A percentile compares a stretch with the other conserved stretches of the same genome.
Evolutionary conservation across 2,797 vertebrate species (phyloP).

Genomic region (Halcyon leucocephala): DNA sequence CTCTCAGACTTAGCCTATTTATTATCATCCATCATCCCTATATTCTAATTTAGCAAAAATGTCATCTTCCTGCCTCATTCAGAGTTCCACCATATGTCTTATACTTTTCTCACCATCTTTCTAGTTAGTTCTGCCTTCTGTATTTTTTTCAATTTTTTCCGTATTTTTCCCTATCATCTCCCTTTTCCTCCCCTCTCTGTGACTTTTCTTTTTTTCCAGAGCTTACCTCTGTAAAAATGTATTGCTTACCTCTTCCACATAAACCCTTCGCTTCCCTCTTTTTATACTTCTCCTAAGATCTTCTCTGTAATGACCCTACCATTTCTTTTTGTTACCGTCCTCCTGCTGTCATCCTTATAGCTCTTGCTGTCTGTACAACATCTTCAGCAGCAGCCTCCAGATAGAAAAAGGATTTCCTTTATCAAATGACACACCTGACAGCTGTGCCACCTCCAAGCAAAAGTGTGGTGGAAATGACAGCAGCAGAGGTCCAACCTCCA

Average conservation of each 20-base stretch:
- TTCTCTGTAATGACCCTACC: background rate
- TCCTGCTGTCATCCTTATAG: background rate
- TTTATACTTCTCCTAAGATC: background rate
- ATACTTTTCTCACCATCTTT: conserved; percentile 31
- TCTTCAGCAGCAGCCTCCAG: background rate
- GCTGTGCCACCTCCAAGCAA: background rate
- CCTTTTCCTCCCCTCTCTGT: background rate
- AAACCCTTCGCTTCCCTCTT: background rate
- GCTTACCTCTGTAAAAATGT: background rate
- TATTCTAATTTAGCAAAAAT: conserved; percentile 62
- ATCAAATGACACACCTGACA: background rate
- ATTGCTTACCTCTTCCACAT: background rate
- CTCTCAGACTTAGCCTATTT: conserved; percentile 15
- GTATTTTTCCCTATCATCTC: background rate
- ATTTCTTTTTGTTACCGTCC: background rate
- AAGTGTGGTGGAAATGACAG: background rate
- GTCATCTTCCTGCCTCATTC: conserved; percentile 42
- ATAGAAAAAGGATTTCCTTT: background rate
- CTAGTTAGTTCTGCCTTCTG: conserved; percentile 10
- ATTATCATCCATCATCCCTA: conserved; percentile 28
- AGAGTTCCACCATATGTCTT: conserved; percentile 50
- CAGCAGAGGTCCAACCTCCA: background rate
- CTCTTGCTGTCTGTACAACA: background rate
- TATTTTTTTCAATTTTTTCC: background rate
- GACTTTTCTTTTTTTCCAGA: background rate